Evolutionary conservation across 2,888 invertebrate species (phyloP).

Genomic region (Petrolisthes manimaculis): DNA sequence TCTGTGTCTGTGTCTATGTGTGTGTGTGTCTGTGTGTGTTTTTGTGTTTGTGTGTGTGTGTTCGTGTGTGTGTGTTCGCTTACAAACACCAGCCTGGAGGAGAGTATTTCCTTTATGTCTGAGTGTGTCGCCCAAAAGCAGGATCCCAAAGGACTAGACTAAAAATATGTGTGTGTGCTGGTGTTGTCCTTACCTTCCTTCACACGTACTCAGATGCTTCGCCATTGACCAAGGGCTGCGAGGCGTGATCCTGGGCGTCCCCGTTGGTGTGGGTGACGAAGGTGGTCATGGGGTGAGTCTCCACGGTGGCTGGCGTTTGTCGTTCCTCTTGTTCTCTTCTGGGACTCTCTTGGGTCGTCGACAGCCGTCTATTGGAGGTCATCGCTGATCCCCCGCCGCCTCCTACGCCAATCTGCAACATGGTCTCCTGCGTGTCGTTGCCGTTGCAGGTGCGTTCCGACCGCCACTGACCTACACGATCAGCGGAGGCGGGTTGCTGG

Average conservation of each 20-base stretch:
- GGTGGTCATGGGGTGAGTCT: conserved; percentile 38
- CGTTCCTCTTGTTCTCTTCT: neutral
- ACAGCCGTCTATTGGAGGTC: conserved; percentile 30
- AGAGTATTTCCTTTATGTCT: neutral
- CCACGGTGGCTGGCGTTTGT: conserved; percentile 29
- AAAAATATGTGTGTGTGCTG: neutral
- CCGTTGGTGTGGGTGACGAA: conserved; percentile 36
- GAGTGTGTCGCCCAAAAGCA: neutral
- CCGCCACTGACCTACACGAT: conserved; percentile 71
- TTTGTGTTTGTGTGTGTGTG: neutral
- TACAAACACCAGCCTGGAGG: neutral
- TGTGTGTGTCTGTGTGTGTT: too few relatives aligned
- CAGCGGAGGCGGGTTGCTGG: conserved; percentile 38
- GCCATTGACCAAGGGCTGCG: conserved; percentile 44
- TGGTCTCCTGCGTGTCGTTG: conserved; percentile 80
- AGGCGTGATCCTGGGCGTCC: conserved; percentile 26
- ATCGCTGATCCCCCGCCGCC: conserved; percentile 20
- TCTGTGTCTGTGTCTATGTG: too few relatives aligned
- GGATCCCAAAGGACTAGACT: too few relatives aligned
- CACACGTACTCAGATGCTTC: conserved; percentile 48
- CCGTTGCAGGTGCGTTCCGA: conserved; percentile 83
- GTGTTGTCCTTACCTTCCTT: conserved; percentile 23
- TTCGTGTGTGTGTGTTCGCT: neutral
- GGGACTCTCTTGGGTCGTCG: conserved; percentile 24
- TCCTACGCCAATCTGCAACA: conserved; percentile 70